phyloP scores from a whole-genome alignment of 2,797 vertebrate genomes.

The Geotrypetes seraphini region DNA sequence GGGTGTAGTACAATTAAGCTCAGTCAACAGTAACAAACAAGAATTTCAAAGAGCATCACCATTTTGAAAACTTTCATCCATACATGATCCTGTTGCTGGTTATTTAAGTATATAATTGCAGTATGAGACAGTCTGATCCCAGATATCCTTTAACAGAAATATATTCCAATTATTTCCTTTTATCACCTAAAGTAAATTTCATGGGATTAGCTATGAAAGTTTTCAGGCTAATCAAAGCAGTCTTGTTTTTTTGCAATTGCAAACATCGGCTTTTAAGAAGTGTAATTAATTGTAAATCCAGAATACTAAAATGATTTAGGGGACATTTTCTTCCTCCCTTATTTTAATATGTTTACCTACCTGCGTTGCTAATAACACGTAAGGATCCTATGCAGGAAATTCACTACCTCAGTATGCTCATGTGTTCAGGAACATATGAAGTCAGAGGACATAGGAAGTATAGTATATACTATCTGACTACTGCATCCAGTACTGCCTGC shows the following conservation, averaged over 20 bases:
- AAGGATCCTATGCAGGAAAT: too few relatives aligned
- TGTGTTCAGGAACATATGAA: too few relatives aligned
- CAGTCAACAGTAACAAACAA: background rate
- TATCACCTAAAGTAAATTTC: constrained; percentile 29
- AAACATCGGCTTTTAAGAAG: constrained; percentile 21
- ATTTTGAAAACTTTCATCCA: background rate
- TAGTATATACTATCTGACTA: too few relatives aligned
- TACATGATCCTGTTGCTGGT: background rate
- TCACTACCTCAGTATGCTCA: too few relatives aligned
- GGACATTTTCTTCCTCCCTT: too few relatives aligned
- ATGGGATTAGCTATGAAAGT: constrained; percentile 25
- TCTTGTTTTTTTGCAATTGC: constrained; percentile 14
- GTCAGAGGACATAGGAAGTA: too few relatives aligned
- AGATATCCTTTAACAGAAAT: constrained; percentile 22
- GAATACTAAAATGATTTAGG: constrained; percentile 12
- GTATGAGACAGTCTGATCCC: constrained; percentile 13
- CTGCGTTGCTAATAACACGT: too few relatives aligned
- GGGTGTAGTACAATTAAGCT: background rate
- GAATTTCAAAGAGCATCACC: background rate
- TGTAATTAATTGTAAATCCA: constrained; percentile 6
- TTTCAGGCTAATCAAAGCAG: constrained; percentile 23
- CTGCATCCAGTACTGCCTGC: too few relatives aligned
- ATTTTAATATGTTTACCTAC: too few relatives aligned
- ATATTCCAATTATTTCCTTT: constrained; percentile 22
- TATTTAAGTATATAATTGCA: constrained; percentile 17